Conservation (phyloP, 2,888 invertebrate genomes). For the Drosophila setosimentum region DNA sequence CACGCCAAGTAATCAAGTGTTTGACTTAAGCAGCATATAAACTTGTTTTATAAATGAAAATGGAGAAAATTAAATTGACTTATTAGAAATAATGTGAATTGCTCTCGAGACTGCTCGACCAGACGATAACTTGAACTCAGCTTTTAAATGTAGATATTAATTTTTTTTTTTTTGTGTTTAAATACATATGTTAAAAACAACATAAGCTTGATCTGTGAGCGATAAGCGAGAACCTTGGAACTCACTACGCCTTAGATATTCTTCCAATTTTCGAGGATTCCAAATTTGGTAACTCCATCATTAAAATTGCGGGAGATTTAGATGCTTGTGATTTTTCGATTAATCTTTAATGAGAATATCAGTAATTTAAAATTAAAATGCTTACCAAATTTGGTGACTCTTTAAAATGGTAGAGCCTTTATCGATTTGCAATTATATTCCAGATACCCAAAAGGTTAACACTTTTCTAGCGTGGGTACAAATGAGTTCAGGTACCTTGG, state of each 20-base stretch:
- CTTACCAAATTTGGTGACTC: too few relatives aligned
- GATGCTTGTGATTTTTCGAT: neutral
- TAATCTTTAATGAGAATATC: neutral
- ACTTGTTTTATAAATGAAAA: neutral
- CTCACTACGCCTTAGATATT: neutral
- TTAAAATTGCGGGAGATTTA: neutral
- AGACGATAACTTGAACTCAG: too few relatives aligned
- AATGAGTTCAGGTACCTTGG: too few relatives aligned
- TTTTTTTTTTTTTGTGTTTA: neutral
- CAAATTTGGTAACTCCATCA: neutral
- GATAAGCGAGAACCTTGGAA: neutral
- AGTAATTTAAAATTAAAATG: neutral
- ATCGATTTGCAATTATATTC: neutral
- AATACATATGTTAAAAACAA: neutral
- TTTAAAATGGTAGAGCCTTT: neutral
- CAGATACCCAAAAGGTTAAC: neutral
- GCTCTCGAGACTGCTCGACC: neutral
- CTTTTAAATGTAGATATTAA: too few relatives aligned
- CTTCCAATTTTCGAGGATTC: neutral
- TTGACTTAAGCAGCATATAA: neutral
- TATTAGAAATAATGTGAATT: neutral
- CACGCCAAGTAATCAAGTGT: neutral
- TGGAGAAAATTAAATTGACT: neutral
- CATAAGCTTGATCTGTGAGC: neutral
- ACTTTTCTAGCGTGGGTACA: neutral